A percentile compares a stretch with the other conserved stretches of the same genome.
These are phyloP conservation scores for Oncorhynchus tshawytscha DNA, from an alignment of 2,113 vertebrate species.

Conservation along the genomic window DNA sequence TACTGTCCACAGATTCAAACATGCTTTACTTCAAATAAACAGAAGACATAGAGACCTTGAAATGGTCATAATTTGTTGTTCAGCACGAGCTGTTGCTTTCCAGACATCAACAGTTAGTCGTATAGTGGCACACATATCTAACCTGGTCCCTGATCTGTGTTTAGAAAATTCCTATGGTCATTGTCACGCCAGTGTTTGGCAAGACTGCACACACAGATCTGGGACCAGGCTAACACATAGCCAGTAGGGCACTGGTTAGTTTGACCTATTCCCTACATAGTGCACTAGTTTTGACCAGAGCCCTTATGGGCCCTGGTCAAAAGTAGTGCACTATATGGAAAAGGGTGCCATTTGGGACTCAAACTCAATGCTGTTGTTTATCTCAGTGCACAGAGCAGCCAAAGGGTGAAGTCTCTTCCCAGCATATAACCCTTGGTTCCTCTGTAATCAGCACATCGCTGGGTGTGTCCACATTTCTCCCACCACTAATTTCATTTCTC, in stretches of 20 bases:
- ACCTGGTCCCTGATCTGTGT: too few species aligned
- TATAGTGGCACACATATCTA: background rate
- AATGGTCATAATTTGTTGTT: background rate
- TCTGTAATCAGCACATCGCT: slow-evolving; percentile 78
- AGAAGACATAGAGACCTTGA: background rate
- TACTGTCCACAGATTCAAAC: background rate
- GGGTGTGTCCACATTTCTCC: slow-evolving; percentile 72
- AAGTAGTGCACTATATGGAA: too few species aligned
- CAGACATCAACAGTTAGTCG: background rate
- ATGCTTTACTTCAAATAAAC: background rate
- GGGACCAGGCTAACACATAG: too few species aligned
- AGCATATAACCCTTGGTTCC: slow-evolving; percentile 54
- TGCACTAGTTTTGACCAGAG: too few species aligned
- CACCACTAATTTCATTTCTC: slow-evolving; percentile 76
- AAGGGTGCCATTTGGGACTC: background rate
- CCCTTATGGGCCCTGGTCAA: too few species aligned
- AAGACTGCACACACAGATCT: too few species aligned
- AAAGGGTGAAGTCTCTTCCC: slow-evolving; percentile 40
- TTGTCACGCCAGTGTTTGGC: too few species aligned
- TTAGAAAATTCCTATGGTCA: too few species aligned
- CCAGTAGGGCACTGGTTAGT: too few species aligned
- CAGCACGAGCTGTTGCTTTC: background rate
- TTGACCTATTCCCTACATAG: too few species aligned
- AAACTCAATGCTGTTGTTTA: slow-evolving; percentile 42
- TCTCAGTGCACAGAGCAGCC: slow-evolving; percentile 23